Evolutionary conservation across 2,797 vertebrate species (phyloP), one percentile per base, ranked within the genome.

Genomic region (Paramormyrops hopkinsi): DNA sequence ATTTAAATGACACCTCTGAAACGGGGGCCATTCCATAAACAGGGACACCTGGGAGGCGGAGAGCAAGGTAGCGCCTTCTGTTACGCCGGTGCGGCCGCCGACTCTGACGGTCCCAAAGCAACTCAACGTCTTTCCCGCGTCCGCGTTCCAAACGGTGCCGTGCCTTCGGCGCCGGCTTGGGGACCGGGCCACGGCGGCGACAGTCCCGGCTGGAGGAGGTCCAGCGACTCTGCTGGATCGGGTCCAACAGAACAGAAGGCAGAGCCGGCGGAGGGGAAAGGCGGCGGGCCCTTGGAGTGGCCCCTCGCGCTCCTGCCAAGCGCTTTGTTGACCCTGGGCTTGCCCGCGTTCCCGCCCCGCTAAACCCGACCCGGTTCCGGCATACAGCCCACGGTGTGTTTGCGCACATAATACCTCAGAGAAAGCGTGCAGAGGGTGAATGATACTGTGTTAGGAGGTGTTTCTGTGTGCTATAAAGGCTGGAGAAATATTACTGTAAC

Each of bases 171-270:
- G 5, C 14, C 5, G 14, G 37, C 73, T n/a, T 1, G 37, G 37
- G 73, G 37, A 79, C 41, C 29, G 37, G 73, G 37, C 37, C 73
- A 46, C 2, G 2, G 73, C 41, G 22, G 4, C n/a, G 44, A 51
- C 50, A 41, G 12, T 29, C 85, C 53, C 7, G 53, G 51, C 85
- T 87, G 85, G 85, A 59, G 29, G 25, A 37, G 51, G 48, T 87
- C 85, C 85, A 87, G 53, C 33, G 17, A 33, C 51, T 87, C 33
- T 19, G 51, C 53, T 56, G 51, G 85, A 51, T 33, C 51, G 7
- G 33, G 33, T 53, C 85, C 29, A 87, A 87, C 48, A 51, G 25
- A 56, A 29, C 85, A 87, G 85, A 87, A 56, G 85, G 53, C 53
- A 59, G 6, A 51, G 51, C 85, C 6, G 85, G 85, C 53, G 53